These are phyloP conservation scores for Dasypolia templi DNA, from an alignment of 2,888 invertebrate species.

Conservation along the genomic window DNA sequence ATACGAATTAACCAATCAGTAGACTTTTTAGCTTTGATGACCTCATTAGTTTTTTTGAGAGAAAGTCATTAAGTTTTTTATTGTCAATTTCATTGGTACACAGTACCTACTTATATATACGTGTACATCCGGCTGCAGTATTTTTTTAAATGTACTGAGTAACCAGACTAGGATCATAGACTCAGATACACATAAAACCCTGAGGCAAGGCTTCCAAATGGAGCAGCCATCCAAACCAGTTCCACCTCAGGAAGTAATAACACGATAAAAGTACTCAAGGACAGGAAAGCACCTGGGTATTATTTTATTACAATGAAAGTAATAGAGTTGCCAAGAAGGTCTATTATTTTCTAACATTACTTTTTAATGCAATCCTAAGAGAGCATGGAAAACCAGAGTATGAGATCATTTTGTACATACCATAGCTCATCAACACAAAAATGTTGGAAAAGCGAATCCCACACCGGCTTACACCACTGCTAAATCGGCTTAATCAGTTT, in stretches of 20 bases:
- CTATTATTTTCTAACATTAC: neutral
- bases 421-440: neutral
- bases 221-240: neutral
- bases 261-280: neutral
- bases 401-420: neutral
- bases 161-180: neutral
- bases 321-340: neutral
- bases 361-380: constrained; percentile 1
- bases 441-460: neutral
- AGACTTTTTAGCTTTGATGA: constrained; percentile 3
- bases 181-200: neutral
- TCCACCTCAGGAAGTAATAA: neutral
- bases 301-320: neutral
- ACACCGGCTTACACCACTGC: neutral
- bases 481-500: neutral
- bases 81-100: neutral
- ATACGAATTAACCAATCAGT: neutral
- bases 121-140: neutral
- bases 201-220: neutral
- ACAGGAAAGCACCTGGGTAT: neutral
- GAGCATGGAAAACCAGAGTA: neutral
- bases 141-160: neutral
- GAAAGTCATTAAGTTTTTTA: neutral
- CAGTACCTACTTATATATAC: neutral
- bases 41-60: neutral